Percentiles rank a stretch among this genome's conserved stretches.
Evolutionary conservation across 1,140 invertebrate species (phyloP).

Genomic region (Orchesella cincta): DNA sequence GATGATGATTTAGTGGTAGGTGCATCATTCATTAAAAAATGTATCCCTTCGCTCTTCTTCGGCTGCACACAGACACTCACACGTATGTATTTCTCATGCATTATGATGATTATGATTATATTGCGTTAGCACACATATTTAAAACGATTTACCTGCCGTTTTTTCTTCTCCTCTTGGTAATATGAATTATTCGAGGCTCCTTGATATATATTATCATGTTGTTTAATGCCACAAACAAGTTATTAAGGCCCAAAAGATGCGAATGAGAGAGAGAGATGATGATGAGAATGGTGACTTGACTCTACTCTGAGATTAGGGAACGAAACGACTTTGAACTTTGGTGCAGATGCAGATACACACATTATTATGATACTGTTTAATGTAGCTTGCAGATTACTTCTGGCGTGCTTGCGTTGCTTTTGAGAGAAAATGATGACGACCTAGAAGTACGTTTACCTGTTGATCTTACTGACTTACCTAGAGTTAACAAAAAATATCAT

Average conservation of each 20-base stretch:
- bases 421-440: background rate
- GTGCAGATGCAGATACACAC: background rate
- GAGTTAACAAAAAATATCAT: too few relatives aligned
- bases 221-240: slow-evolving; percentile 14
- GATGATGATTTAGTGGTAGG: slow-evolving; percentile 13
- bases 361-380: background rate
- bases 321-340: slow-evolving; percentile 6
- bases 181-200: slow-evolving; percentile 11
- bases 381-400: background rate
- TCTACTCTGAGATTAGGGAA: background rate
- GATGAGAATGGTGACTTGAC: background rate
- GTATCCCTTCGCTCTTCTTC: background rate
- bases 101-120: background rate
- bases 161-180: background rate
- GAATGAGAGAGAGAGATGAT: background rate
- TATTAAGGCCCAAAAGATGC: background rate
- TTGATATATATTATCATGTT: slow-evolving; percentile 1
- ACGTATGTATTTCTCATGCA: background rate
- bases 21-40: slow-evolving; percentile 8
- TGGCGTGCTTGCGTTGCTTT: background rate
- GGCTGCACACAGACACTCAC: background rate
- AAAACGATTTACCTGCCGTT: background rate
- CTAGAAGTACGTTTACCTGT: slow-evolving; percentile 7
- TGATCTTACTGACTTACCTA: slow-evolving; percentile 8
- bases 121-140: background rate